Evolutionary conservation across 2,797 vertebrate species (phyloP).

Genomic region (Microcaecilia unicolor): DNA sequence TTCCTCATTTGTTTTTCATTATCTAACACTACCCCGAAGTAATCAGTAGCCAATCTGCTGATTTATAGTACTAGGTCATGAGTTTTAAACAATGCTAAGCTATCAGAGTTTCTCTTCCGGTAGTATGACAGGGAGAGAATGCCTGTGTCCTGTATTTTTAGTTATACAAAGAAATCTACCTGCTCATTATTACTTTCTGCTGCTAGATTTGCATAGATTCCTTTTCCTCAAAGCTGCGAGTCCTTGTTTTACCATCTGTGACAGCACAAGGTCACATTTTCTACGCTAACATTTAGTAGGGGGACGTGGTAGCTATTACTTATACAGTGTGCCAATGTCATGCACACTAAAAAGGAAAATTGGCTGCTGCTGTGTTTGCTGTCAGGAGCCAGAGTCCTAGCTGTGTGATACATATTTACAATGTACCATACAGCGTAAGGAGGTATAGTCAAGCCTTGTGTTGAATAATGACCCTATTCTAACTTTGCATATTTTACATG

Average conservation of each 20-base stretch:
- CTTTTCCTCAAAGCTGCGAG: slow-evolving; percentile 7
- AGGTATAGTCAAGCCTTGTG: neutral
- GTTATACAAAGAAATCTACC: slow-evolving; percentile 5
- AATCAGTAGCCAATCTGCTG: slow-evolving; percentile 49
- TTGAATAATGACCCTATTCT: slow-evolving; percentile 1
- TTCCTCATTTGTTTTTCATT: slow-evolving; percentile 44
- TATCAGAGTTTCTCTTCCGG: slow-evolving; percentile 13
- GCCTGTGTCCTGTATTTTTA: slow-evolving; percentile 11
- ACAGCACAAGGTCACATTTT: slow-evolving; percentile 17
- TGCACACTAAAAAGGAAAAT: slow-evolving; percentile 8
- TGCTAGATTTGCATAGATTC: slow-evolving; percentile 11
- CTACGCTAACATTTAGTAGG: neutral
- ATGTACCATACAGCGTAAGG: slow-evolving; percentile 1
- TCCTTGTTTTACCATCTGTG: slow-evolving; percentile 1
- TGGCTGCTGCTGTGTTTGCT: slow-evolving; percentile 3
- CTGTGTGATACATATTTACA: neutral
- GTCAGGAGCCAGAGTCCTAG: neutral
- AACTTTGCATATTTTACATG: neutral
- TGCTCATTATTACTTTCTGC: slow-evolving; percentile 8
- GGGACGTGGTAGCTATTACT: slow-evolving; percentile 10
- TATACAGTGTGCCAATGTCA: slow-evolving; percentile 11
- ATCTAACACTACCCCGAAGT: slow-evolving; percentile 37
- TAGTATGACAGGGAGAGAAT: slow-evolving; percentile 16
- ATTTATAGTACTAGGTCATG: slow-evolving; percentile 39
- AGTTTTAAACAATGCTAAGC: slow-evolving; percentile 39